Percentiles rank a stretch among this genome's conserved stretches.
These are phyloP conservation scores for Helicoverpa zea DNA, from an alignment of 1,140 invertebrate species.

Conservation along the genomic window DNA sequence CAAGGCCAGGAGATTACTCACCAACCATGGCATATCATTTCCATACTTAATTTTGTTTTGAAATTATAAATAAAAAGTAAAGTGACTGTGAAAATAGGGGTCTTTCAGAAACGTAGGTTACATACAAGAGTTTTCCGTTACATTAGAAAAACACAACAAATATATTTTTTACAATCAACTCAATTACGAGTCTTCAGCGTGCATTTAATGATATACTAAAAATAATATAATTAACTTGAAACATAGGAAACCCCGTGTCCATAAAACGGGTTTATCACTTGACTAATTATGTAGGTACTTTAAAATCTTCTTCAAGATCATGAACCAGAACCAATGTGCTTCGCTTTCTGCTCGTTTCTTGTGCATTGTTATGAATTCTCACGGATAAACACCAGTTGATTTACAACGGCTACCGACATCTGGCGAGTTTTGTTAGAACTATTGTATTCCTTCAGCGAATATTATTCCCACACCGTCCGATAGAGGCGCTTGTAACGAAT, in stretches of 20 bases:
- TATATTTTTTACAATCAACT: too few species aligned
- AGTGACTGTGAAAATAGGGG: too few species aligned
- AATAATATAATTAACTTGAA: neutral
- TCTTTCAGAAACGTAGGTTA: neutral
- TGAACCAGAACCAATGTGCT: neutral
- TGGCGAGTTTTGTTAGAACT: neutral
- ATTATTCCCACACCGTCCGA: neutral
- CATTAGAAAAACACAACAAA: too few species aligned
- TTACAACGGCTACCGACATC: neutral
- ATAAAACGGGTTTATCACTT: neutral
- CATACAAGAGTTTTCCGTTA: too few species aligned
- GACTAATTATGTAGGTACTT: neutral
- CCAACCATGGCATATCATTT: conserved; percentile 14
- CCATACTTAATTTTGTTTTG: conserved; percentile 9
- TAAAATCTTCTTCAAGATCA: neutral
- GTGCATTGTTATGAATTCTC: conserved; percentile 8
- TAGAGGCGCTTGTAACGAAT: conserved; percentile 1
- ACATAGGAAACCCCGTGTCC: neutral
- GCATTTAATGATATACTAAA: too few species aligned
- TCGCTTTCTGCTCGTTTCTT: neutral
- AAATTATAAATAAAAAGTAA: conserved; percentile 6
- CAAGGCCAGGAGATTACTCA: conserved; percentile 49
- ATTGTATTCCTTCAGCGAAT: neutral
- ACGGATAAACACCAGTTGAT: neutral
- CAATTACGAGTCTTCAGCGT: too few species aligned